A percentile compares a stretch with the other conserved stretches of the same genome.
These are phyloP conservation scores for Drosophila fungiperda DNA, from an alignment of 2,888 invertebrate genomes.

Conservation along the genomic window DNA sequence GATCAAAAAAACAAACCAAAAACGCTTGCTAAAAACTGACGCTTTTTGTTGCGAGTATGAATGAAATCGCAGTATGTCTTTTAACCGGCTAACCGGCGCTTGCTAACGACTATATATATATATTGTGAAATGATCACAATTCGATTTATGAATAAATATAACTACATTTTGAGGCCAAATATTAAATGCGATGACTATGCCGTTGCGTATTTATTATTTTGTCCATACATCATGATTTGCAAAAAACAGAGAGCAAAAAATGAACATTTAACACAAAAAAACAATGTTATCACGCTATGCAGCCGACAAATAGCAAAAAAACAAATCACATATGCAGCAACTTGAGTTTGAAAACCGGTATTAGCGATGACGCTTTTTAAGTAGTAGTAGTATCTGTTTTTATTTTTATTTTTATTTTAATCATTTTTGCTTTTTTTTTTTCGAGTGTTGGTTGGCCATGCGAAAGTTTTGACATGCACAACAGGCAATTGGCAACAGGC, in stretches of 20 bases:
- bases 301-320: conserved; percentile 43
- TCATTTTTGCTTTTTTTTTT: not conserved
- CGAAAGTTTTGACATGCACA: conserved; percentile 45
- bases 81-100: not conserved
- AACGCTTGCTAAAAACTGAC: not conserved
- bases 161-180: not conserved
- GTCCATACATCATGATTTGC: conserved; percentile 66
- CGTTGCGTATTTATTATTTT: conserved; percentile 29
- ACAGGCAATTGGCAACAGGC: not conserved
- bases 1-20: not conserved
- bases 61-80: not conserved
- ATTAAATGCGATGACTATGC: conserved; percentile 9
- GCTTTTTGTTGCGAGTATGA: not conserved
- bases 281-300: conserved; percentile 10
- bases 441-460: conserved; percentile 28
- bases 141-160: not conserved
- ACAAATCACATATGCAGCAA: conserved; percentile 6
- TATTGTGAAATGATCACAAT: not conserved
- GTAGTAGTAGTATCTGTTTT: conserved; percentile 3
- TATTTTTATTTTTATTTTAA: not conserved
- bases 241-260: conserved; percentile 20
- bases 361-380: conserved; percentile 1
- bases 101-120: not conserved
- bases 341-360: conserved; percentile 24
- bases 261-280: not conserved